Conservation (phyloP, 2,797 vertebrate genomes). For the Fringilla coelebs region DNA sequence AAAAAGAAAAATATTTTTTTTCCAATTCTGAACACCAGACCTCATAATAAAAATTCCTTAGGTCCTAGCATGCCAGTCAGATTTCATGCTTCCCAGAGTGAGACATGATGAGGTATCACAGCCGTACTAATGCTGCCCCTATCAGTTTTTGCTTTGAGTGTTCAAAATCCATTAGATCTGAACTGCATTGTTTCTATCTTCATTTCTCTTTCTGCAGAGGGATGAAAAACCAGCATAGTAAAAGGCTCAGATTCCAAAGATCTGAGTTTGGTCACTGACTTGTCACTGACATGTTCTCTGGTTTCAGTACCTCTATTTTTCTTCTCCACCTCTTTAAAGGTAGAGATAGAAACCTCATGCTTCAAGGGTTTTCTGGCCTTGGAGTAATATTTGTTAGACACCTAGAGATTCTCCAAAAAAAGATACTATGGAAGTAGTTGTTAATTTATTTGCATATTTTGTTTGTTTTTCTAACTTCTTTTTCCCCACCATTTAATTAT, state of each 20-base stretch:
- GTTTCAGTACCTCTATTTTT: not conserved
- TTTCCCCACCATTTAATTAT: not conserved
- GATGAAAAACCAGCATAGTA: not conserved
- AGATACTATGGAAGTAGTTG: not conserved
- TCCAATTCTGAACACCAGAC: not conserved
- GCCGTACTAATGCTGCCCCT: not conserved
- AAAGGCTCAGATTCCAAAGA: not conserved
- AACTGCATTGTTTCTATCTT: not conserved
- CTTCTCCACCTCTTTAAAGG: not conserved
- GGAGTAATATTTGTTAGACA: not conserved
- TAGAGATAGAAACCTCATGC: not conserved
- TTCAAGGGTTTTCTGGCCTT: not conserved
- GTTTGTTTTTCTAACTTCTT: not conserved
- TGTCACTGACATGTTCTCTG: not conserved
- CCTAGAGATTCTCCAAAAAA: not conserved
- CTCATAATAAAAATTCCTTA: not conserved
- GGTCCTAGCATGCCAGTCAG: not conserved
- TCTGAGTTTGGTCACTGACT: not conserved
- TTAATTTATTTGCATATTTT: not conserved
- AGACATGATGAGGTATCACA: not conserved
- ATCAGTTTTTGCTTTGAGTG: not conserved
- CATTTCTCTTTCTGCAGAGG: not conserved
- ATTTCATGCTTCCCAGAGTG: not conserved
- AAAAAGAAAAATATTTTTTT: not conserved
- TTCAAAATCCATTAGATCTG: not conserved